Percentiles rank a stretch among this genome's conserved stretches.
phyloP scores from a whole-genome alignment of 2,113 vertebrate species.

The Psammodynastes pulverulentus region DNA sequence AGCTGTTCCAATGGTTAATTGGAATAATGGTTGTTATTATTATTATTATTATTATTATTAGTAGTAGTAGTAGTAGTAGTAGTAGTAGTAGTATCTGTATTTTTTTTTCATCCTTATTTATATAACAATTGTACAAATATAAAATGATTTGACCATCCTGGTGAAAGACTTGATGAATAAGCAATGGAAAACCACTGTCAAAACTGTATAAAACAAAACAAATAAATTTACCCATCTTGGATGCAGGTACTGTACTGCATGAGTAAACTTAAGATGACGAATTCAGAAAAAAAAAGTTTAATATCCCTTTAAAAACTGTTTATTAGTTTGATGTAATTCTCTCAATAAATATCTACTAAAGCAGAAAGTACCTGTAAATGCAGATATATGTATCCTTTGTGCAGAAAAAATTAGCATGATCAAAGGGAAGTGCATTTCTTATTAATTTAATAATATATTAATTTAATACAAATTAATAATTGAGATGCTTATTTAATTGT shows the following conservation, averaged over 20 bases:
- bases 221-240: constrained; percentile 3
- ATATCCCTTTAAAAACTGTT: neutral
- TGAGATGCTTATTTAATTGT: neutral
- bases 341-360: neutral
- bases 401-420: neutral
- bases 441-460: neutral
- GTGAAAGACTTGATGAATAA: constrained; percentile 32
- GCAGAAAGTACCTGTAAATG: neutral
- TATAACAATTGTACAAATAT: constrained; percentile 51
- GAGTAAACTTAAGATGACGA: neutral
- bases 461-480: neutral
- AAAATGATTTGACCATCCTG: constrained; percentile 53
- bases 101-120: neutral
- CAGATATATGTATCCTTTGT: neutral
- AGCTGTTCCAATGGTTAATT: no score
- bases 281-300: neutral
- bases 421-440: neutral
- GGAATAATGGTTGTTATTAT: no score
- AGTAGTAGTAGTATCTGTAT: constrained; percentile 23
- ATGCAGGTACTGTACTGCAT: neutral
- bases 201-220: constrained; percentile 24
- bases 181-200: constrained; percentile 48
- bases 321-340: neutral
- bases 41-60: no score
- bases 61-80: no score